phyloP scores from a whole-genome alignment of 2,797 vertebrate species.

The Microcaecilia unicolor region DNA sequence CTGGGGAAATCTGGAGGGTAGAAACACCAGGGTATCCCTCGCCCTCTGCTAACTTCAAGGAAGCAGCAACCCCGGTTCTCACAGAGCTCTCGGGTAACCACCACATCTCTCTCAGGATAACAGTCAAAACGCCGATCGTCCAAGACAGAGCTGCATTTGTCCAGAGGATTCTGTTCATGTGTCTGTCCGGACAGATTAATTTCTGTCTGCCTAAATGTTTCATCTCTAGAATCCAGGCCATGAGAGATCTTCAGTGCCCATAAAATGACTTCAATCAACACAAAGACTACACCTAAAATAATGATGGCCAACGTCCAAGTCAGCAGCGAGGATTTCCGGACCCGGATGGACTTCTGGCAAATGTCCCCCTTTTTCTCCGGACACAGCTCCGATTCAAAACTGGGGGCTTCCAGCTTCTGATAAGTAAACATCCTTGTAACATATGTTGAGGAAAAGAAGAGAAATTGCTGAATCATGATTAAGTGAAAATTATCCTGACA shows the following conservation, averaged over 20 bases:
- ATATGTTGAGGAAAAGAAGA: too few relatives aligned
- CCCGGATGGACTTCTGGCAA: rapidly evolving
- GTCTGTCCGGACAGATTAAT: too few relatives aligned
- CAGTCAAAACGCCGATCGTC: conserved; percentile 72
- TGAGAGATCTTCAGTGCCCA: too few relatives aligned
- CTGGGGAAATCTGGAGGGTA: conserved; percentile 72
- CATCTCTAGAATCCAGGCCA: too few relatives aligned
- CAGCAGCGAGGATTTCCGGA: conserved; percentile 12
- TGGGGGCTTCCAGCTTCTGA: conserved; percentile 14
- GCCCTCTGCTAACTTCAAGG: conserved; percentile 27
- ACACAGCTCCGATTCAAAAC: background rate
- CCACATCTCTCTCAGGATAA: conserved; percentile 59
- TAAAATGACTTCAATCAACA: conserved; percentile 29
- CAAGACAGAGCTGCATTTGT: conserved; percentile 44
- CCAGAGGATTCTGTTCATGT: rapidly evolving
- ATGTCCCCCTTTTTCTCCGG: conserved; percentile 18
- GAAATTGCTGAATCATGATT: too few relatives aligned
- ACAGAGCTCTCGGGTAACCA: conserved; percentile 70
- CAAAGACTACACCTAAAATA: conserved; percentile 12
- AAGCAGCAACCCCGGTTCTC: conserved; percentile 76
- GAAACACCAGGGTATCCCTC: conserved; percentile 77
- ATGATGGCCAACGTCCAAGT: conserved; percentile 23
- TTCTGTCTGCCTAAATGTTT: too few relatives aligned
- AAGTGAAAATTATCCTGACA: too few relatives aligned
- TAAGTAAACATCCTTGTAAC: conserved; percentile 39